Conservation (phyloP, 1,140 invertebrate species). For the Armadillidium nasatum region DNA sequence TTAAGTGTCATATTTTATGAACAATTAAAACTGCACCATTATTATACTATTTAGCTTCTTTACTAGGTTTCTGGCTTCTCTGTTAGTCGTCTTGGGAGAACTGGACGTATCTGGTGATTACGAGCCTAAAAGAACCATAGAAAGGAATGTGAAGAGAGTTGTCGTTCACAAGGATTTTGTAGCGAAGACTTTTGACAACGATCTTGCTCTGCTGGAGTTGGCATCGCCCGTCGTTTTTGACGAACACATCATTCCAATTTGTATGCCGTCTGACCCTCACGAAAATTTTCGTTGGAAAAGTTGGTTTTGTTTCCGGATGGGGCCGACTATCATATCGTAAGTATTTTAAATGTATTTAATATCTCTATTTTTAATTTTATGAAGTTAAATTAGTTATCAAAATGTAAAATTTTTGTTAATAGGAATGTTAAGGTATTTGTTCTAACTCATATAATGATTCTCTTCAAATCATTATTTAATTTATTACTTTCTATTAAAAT, state of each 20-base stretch:
- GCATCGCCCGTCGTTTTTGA: conserved; percentile 78
- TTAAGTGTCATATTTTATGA: no score
- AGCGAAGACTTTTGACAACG: conserved; percentile 83
- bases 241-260: conserved; percentile 85
- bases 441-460: no score
- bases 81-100: conserved; percentile 85
- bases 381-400: not conserved
- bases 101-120: conserved; percentile 79
- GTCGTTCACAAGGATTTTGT: conserved; percentile 85
- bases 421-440: no score
- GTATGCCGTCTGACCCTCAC: conserved; percentile 70
- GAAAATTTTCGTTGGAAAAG: conserved; percentile 73
- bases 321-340: conserved; percentile 61
- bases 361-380: not conserved
- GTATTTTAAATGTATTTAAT: conserved; percentile 26
- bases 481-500: no score
- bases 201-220: conserved; percentile 76
- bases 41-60: no score
- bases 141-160: conserved; percentile 77
- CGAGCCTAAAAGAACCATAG: conserved; percentile 67
- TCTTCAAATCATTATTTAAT: no score
- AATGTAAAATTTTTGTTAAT: not conserved
- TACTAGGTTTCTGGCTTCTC: conserved; percentile 73
- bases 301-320: conserved; percentile 79
- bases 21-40: no score